A percentile compares a stretch with the other conserved stretches of the same genome.
These are phyloP conservation scores for Microcebus griseorufus DNA, from an alignment of 2,113 vertebrate genomes.

Conservation along the genomic window DNA sequence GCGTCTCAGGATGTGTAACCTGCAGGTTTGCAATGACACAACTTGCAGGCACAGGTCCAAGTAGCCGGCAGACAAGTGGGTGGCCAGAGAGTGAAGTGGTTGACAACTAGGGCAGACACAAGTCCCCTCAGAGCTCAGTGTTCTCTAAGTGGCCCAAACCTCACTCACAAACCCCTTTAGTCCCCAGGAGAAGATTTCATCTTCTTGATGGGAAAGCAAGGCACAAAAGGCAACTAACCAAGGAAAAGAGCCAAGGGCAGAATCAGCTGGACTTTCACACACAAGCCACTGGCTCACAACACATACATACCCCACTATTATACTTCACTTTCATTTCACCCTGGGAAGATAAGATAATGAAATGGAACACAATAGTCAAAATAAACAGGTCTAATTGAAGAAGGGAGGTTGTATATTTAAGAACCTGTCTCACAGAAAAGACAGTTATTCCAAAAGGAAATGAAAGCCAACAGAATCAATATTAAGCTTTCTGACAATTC, in stretches of 20 bases:
- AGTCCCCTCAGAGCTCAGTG: too few species aligned
- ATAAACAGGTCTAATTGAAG: neutral
- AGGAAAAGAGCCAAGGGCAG: neutral
- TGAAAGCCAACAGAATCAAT: neutral
- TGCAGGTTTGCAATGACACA: neutral
- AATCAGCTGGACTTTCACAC: neutral
- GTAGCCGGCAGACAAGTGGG: neutral
- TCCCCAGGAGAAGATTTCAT: neutral
- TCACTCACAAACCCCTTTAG: neutral
- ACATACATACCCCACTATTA: fast-evolving
- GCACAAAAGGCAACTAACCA: neutral
- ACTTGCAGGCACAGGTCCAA: neutral
- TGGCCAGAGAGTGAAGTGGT: neutral
- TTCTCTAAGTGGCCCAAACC: neutral
- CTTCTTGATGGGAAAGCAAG: neutral
- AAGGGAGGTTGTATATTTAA: neutral
- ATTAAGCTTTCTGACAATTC: neutral
- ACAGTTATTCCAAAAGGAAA: neutral
- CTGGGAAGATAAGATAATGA: neutral
- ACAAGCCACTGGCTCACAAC: too few species aligned
- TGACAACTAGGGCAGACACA: neutral
- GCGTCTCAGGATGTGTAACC: neutral
- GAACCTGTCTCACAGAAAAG: neutral
- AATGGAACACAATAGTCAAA: neutral
- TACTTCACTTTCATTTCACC: neutral